Conservation (phyloP, 30 jellyfish, hydroid and myxozoan species). For the Chrysaora quinquecirrha region DNA sequence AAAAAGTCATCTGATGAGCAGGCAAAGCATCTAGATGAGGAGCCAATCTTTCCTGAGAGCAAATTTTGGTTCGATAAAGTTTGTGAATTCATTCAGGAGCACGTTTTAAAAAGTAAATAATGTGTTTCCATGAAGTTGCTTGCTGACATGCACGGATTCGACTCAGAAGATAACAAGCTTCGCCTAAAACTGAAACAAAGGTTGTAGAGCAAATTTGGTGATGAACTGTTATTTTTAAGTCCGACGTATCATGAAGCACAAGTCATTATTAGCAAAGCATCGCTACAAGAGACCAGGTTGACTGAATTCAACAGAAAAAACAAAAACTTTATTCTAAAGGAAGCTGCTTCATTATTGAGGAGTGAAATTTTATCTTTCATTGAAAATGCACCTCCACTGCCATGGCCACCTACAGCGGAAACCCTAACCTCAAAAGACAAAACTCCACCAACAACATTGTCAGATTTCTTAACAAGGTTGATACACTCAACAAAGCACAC, state of each 20-base stretch:
- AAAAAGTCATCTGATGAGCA: slow-evolving; percentile 8
- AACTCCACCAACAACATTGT: slow-evolving; percentile 32
- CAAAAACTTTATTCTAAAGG: slow-evolving; percentile 19
- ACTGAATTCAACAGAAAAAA: neutral
- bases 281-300: neutral
- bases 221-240: neutral
- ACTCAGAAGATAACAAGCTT: neutral
- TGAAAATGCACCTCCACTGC: slow-evolving; percentile 21
- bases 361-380: slow-evolving; percentile 28
- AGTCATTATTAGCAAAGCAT: neutral
- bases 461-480: slow-evolving; percentile 16
- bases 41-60: slow-evolving; percentile 5
- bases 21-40: slow-evolving; percentile 5
- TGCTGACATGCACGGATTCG: neutral
- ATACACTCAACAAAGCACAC: slow-evolving; percentile 31
- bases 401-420: slow-evolving; percentile 64
- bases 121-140: neutral
- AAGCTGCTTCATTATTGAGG: slow-evolving; percentile 41
- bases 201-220: neutral
- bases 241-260: neutral
- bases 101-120: neutral
- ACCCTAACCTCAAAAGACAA: slow-evolving; percentile 11
- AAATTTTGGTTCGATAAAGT: neutral
- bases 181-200: neutral
- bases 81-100: neutral